These are phyloP conservation scores for Eristalis tenax DNA, from an alignment of 2,888 invertebrate genomes.

Conservation along the genomic window DNA sequence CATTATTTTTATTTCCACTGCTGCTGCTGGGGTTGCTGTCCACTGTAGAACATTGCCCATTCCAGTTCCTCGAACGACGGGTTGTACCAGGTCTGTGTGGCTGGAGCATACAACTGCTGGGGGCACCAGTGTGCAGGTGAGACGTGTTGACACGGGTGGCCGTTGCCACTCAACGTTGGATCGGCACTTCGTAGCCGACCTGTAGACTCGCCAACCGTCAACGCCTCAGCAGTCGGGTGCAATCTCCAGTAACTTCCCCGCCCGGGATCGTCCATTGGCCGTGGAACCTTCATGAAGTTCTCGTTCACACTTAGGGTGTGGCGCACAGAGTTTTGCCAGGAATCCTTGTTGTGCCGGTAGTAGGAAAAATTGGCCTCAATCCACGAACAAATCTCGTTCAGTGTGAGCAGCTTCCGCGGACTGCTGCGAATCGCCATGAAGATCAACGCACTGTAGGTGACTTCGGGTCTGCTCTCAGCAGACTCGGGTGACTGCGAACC, in stretches of 20 bases:
- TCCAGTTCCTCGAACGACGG: background rate
- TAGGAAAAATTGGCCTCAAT: constrained; percentile 98
- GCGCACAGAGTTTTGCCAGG: constrained; percentile 96
- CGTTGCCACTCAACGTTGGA: constrained; percentile 52
- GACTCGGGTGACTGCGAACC: background rate
- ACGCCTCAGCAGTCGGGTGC: constrained; percentile 96
- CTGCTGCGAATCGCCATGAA: constrained; percentile 99
- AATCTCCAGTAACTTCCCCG: constrained; percentile 99
- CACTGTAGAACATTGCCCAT: background rate
- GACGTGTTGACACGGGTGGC: constrained; percentile 72
- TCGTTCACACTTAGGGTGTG: constrained; percentile 88
- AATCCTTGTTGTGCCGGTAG: constrained; percentile 97
- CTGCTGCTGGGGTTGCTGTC: background rate
- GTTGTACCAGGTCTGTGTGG: constrained; percentile 2
- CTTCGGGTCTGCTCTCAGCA: background rate
- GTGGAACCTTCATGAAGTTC: constrained; percentile 93
- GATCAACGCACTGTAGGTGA: constrained; percentile 97
- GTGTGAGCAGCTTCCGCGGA: constrained; percentile 93
- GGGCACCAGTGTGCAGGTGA: constrained; percentile 10
- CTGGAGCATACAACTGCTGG: constrained; percentile 19
- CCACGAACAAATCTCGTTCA: constrained; percentile 98
- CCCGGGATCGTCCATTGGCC: constrained; percentile 98
- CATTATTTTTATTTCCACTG: too few relatives aligned
- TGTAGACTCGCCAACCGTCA: constrained; percentile 97
- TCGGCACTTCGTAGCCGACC: constrained; percentile 91